Percentiles rank a stretch among this genome's conserved stretches.
Evolutionary conservation across 2,797 vertebrate genomes (phyloP).

Genomic region (Spea hammondii): DNA sequence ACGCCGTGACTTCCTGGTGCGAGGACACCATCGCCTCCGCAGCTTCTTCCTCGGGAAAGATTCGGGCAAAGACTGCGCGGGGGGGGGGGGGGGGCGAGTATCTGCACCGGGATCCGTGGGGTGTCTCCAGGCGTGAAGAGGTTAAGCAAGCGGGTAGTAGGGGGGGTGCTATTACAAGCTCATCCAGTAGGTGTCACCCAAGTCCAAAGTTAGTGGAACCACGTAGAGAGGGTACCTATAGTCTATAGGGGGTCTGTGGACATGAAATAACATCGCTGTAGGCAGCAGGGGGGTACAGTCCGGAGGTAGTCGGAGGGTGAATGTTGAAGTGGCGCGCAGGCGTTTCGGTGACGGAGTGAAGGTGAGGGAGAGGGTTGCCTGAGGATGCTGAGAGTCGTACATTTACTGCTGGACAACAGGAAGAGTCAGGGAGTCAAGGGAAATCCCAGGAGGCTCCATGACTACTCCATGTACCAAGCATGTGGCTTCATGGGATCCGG

Average conservation of each 20-base stretch:
- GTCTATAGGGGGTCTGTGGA: neutral
- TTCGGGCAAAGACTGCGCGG: no score
- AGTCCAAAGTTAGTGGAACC: constrained; percentile 55
- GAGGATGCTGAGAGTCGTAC: neutral
- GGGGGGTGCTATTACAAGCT: constrained; percentile 40
- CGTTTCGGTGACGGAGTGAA: neutral
- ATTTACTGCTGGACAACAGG: neutral
- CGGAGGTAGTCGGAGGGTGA: neutral
- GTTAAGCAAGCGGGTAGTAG: neutral
- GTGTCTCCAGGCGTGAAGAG: neutral
- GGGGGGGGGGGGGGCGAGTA: no score
- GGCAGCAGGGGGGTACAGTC: neutral
- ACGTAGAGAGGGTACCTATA: no score
- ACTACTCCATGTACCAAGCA: neutral
- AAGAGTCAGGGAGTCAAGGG: neutral
- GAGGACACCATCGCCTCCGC: no score
- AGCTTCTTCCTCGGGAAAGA: no score
- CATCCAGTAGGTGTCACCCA: constrained; percentile 62
- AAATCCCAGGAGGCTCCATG: neutral
- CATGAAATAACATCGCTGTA: neutral
- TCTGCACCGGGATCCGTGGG: neutral
- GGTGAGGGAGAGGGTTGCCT: neutral
- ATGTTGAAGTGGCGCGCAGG: neutral
- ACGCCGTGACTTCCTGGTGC: neutral
- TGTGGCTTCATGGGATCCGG: constrained; percentile 40